phyloP scores from a whole-genome alignment of 2,888 invertebrate genomes.

The Plagiodera versicolora region DNA sequence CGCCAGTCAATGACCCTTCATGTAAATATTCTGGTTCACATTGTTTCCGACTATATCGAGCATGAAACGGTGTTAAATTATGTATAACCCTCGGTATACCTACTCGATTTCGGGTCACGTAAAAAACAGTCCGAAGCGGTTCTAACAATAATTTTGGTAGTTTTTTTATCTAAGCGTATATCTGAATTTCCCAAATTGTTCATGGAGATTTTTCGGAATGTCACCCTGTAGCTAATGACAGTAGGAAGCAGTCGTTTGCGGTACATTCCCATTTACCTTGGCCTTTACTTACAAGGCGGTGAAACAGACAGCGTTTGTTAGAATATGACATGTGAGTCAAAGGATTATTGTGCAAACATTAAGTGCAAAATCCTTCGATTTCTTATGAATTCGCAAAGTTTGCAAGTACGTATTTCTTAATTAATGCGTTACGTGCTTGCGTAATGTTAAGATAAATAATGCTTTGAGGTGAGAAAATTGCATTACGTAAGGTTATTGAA shows the following conservation, averaged over 20 bases:
- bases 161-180: too few species aligned
- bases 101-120: too few species aligned
- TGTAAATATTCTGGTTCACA: neutral
- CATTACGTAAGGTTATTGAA: neutral
- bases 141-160: too few species aligned
- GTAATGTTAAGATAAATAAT: neutral
- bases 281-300: conserved; percentile 11
- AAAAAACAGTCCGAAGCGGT: too few species aligned
- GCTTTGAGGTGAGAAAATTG: neutral
- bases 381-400: neutral
- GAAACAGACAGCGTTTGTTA: neutral
- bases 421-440: neutral
- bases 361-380: neutral
- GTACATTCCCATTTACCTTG: conserved; percentile 8
- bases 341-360: neutral
- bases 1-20: neutral
- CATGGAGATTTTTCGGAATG: too few species aligned
- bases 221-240: neutral
- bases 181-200: too few species aligned
- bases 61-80: neutral
- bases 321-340: neutral
- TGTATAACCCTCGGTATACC: too few species aligned
- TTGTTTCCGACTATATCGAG: neutral
- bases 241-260: neutral
- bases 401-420: neutral